Base-by-base conservation (phyloP, 2,113 vertebrate genomes). In the Dasyprocta punctata region DNA sequence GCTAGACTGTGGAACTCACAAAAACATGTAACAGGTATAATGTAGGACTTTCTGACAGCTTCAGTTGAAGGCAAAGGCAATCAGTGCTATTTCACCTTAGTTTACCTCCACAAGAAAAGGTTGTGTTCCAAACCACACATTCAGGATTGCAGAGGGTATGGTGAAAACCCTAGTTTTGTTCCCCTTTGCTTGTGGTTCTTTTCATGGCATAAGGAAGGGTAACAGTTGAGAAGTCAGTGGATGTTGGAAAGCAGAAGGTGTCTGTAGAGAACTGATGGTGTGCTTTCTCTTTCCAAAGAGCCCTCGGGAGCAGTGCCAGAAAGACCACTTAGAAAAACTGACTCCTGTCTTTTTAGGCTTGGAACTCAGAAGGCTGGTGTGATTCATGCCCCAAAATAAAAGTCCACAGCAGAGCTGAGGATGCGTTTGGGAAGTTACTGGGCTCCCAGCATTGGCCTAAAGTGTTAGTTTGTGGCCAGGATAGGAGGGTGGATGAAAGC, bases 341-440 rank as follows among this genome's bases (percentile, higher is more conserved):
- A 71, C n/a, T 44, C 71, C 16, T 93, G 65, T n/a, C 49, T 94
- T 83, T 26, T 67, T 13, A 90, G 67, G 69, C 6, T 63, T 60
- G n/a, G 78, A 36, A 58, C 54, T 47, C 49, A 58, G 38, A 63
- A 44, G 44, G n/a, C 22, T 85, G 41, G 19, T 56, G 49, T 47
- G 61, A 52, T 13, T 86, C 41, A 63, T 22, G 56, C 7, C 38
- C 41, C 67, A 67, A 81, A 78, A 17, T 38, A 47, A 26, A 87
- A 30, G 41, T 71, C 49, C 65, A 5, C 0, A 8, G 14, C 41
- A 36, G 26, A 88, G 65, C 19, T 1, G 12, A 90, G 54, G 47
- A 17, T 19, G 52, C 17, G 9, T 7, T 69, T 60, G 61, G 91
- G 38, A 69, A 60, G 73, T 12, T 30, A 2, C 44, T 20, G 4